phyloP scores from a whole-genome alignment of 1,140 invertebrate species.

The Dendrolimus kikuchii region DNA sequence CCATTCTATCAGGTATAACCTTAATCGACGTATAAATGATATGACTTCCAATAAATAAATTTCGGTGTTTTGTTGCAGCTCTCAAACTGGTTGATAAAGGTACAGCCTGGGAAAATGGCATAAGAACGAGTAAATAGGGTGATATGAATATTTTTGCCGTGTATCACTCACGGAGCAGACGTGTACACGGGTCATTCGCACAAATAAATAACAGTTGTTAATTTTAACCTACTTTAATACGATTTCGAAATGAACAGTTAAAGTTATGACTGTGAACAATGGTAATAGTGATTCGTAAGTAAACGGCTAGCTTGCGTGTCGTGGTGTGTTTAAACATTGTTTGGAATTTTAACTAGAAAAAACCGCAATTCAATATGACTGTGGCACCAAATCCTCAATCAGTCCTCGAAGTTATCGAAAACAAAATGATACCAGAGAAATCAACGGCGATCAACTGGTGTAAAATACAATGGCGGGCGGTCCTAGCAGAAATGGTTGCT shows the following conservation, averaged over 20 bases:
- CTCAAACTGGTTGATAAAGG: conserved; percentile 1
- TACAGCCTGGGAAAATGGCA: not conserved
- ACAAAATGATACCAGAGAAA: conserved; percentile 8
- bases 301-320: too few relatives aligned
- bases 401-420: conserved; percentile 22
- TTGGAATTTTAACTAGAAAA: too few relatives aligned
- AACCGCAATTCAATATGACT: conserved; percentile 23
- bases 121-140: conserved; percentile 3
- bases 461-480: conserved; percentile 18
- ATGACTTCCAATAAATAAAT: not conserved
- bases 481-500: conserved; percentile 41
- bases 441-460: conserved; percentile 14
- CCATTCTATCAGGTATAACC: too few relatives aligned
- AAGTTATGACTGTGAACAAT: not conserved
- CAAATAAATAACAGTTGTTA: conserved; percentile 1
- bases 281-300: too few relatives aligned
- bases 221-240: not conserved
- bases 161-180: conserved; percentile 9
- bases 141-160: conserved; percentile 16
- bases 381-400: conserved; percentile 19
- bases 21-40: too few relatives aligned
- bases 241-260: not conserved
- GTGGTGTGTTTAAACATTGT: too few relatives aligned
- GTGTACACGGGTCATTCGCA: conserved; percentile 6
- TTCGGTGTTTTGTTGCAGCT: conserved; percentile 2